Base-by-base conservation (phyloP, 2,888 invertebrate genomes). In the Parnassius glacialis region DNA sequence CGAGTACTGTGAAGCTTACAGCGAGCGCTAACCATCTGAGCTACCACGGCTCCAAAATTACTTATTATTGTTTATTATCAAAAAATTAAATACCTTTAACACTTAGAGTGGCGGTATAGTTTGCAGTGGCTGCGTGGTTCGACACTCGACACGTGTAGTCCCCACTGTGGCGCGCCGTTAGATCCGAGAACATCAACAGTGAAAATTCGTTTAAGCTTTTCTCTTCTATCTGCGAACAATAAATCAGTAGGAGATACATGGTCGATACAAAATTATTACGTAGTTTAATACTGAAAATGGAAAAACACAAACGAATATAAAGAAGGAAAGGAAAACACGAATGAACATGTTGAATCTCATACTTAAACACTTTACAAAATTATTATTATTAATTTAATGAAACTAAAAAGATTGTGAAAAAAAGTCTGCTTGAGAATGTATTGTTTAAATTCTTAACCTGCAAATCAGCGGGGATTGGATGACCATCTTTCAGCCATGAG, bases 101-200 rank as follows among this genome's bases (percentile, higher is more conserved):
- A 85, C 93, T 93, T 67, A 95, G 90, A 64, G 92, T 87, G 53
- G 94, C 94, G 50, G 94, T 94, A 78, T 93, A 94, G 83, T 94
- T 93, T 72, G 93, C 94, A 72, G 92, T 90, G 60, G 95, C 94
- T 60, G 95, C 95, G 69, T 93, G 93, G 84, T 95, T 95, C 72
- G 93, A 87, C 10, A 94, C 95, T 70, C 93, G 93, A 82, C 95
- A 95, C 52, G 95, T 94, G 82, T 95, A 95, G 67, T 90, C 92
- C 54, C 95, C 95, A 77, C 93, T 94, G 81, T 95, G 95, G 64
- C 88, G 89, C 65, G 94, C 93, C 66, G 92, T 87, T 70, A 95
- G 93, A 75, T 93, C 94, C 78, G 94, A 92, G 79, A 95, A 94
- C 78, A 95, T 93, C 75, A 95, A 84, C 79, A 95, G 90, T 51